These are phyloP conservation scores for Paguma larvata DNA, from an alignment of 2,797 vertebrate genomes.

Conservation along the genomic window DNA sequence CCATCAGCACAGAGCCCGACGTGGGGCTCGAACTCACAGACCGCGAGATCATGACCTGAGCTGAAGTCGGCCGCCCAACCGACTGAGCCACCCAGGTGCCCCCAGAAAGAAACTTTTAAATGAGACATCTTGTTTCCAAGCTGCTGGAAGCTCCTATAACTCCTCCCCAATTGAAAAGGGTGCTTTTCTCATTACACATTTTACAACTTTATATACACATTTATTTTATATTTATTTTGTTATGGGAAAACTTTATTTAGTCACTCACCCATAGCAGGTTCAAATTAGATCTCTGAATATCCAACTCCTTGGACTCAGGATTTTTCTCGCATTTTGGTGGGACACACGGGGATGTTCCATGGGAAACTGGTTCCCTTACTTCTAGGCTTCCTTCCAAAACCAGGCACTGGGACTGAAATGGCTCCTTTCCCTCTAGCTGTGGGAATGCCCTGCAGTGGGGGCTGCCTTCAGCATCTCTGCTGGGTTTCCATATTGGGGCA, in stretches of 20 bases:
- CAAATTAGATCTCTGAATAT: background rate
- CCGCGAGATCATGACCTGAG: no score
- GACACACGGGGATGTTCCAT: fast-evolving
- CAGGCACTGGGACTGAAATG: background rate
- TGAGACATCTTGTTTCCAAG: conserved; percentile 19
- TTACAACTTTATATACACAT: conserved; percentile 21
- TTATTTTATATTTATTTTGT: background rate
- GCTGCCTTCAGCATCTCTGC: background rate
- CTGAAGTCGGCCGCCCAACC: no score
- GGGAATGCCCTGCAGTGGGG: background rate
- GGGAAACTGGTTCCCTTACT: background rate
- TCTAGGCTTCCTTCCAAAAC: background rate
- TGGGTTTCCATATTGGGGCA: background rate
- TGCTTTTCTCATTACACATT: background rate
- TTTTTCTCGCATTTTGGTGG: background rate
- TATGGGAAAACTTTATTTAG: background rate
- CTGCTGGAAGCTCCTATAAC: background rate
- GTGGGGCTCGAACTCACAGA: no score
- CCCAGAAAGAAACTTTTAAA: background rate
- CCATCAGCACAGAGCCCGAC: no score
- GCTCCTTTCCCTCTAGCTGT: background rate
- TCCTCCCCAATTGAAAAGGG: background rate
- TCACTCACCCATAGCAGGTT: background rate
- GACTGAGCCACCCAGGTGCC: no score
- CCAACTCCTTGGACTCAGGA: background rate